Evolutionary conservation across 2,113 vertebrate species (phyloP).

Genomic region (Archilochus colubris): DNA sequence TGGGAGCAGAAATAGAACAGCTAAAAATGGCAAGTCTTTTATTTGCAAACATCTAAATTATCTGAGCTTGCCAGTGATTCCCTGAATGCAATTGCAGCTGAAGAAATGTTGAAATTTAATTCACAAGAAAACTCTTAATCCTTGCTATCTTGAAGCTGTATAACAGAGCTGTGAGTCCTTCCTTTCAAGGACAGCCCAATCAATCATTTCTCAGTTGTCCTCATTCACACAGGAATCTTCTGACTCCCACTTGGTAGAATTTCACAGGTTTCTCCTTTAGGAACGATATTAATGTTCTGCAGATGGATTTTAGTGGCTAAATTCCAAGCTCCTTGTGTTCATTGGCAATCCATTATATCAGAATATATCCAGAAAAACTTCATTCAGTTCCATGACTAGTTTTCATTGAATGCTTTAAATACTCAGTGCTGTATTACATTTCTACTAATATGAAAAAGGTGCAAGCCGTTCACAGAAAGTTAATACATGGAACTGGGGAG

Average conservation of each 20-base stretch:
- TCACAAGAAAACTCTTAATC: background rate
- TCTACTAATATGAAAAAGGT: background rate
- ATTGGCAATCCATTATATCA: background rate
- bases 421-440: background rate
- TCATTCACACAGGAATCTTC: background rate
- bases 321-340: conserved; percentile 24
- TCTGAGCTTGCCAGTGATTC: background rate
- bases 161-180: background rate
- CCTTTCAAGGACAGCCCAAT: background rate
- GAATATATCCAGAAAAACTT: background rate
- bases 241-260: conserved; percentile 1
- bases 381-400: background rate
- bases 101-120: background rate
- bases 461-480: background rate
- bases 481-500: background rate
- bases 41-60: background rate
- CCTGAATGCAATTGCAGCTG: background rate
- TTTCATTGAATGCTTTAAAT: background rate
- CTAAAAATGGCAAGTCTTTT: background rate
- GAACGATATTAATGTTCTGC: conserved; percentile 21
- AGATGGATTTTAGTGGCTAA: conserved; percentile 32
- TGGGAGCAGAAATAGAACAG: background rate
- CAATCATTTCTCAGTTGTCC: background rate
- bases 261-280: background rate
- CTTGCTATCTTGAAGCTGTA: background rate